Base-by-base conservation (phyloP, 2,888 invertebrate species). In the Nomada ruficornis region DNA sequence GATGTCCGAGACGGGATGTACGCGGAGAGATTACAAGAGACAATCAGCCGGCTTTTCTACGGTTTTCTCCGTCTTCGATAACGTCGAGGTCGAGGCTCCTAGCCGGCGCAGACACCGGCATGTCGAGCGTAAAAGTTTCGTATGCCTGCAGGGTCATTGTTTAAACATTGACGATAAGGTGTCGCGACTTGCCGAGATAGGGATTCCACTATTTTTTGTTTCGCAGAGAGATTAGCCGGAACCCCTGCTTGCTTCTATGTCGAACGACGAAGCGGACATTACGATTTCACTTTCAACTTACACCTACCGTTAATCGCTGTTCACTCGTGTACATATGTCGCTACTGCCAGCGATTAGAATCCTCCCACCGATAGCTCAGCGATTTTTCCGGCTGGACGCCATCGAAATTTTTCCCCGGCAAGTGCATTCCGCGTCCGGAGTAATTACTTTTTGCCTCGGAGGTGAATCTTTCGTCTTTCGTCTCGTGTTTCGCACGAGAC, bases 1-100 rank as follows among this genome's bases (percentile, higher is more conserved):
- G 65, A 85, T 55, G 74, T 85, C 75, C 82, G 82, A 71, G 80
- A 75, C 63, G 68, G 80, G 70, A 85, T 74, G 80, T 70, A 78
- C 71, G 71, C 78, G 83, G 74, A 72, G 81, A 77, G 84, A 86
- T 84, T 85, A 82, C 82, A 78, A 78, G 75, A 75, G 76, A 84
- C 84, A 84, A 88, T 85, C 84, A 77, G 80, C 72, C 60, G 47
- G 13, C 20, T 57, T 57, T 57, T 13, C 57, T 57, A 57, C 57
- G 71, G 78, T 89, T 85, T 87, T 84, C 67, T 68, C 26, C 26
- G 11, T 52, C 54, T 62, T 67, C 68, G 80, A 82, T 70, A 73
- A 86, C 72, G 55, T 65, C 50, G 18, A 47, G 20, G 29, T 15
- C 20, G 60, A 13, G 68, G 23, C 57, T 42, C 55, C 29, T 52